Evolutionary conservation across 2,797 vertebrate genomes (phyloP).

Genomic region (Myotis pilosus): DNA sequence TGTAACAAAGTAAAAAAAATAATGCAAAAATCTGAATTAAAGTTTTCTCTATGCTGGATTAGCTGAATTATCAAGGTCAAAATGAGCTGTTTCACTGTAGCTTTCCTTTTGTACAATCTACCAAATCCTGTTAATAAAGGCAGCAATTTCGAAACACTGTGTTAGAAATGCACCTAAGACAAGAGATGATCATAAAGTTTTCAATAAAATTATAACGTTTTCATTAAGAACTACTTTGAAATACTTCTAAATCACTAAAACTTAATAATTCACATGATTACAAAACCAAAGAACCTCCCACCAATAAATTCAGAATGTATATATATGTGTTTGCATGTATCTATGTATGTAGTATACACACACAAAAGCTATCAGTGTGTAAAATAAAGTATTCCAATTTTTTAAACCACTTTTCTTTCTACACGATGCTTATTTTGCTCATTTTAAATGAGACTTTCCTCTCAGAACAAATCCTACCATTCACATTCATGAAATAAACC

Average conservation of each 20-base stretch:
- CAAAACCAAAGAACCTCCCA: no score
- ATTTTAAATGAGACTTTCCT: constrained; percentile 42
- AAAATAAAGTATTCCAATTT: constrained; percentile 25
- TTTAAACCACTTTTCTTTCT: constrained; percentile 41
- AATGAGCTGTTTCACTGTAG: not conserved
- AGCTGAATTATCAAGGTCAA: constrained; percentile 46
- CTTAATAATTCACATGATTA: constrained; percentile 52
- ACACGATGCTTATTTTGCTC: constrained; percentile 52
- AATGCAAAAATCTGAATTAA: constrained; percentile 51
- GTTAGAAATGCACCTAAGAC: not conserved
- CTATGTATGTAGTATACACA: not conserved
- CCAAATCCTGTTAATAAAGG: constrained; percentile 55
- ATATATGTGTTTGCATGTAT: not conserved
- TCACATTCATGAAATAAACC: constrained; percentile 51
- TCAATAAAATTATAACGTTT: constrained; percentile 41
- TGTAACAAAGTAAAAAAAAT: constrained; percentile 33
- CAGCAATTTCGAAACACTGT: constrained; percentile 67
- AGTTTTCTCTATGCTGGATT: constrained; percentile 37
- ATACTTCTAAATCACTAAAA: constrained; percentile 48
- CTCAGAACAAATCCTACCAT: constrained; percentile 54
- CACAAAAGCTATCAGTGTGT: not conserved
- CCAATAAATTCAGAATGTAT: constrained; percentile 30
- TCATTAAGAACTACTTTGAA: constrained; percentile 34
- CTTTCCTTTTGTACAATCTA: not conserved
- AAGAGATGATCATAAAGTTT: constrained; percentile 32